Conservation (phyloP, 2,113 vertebrate species). For the Eubucco bourcierii region DNA sequence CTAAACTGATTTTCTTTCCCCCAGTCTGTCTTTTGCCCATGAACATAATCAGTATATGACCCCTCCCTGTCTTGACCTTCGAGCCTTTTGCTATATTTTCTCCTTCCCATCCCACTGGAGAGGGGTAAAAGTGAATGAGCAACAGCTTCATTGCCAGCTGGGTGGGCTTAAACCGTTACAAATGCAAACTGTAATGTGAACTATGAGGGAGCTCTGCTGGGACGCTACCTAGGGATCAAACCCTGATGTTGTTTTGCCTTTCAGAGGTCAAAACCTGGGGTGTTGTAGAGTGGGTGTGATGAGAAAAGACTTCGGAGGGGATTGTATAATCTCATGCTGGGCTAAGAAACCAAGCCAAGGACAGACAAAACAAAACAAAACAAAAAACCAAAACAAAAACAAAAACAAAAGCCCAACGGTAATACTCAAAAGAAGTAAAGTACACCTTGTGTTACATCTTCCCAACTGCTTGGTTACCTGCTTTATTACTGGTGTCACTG, state of each 20-base stretch:
- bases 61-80: not conserved
- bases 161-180: not conserved
- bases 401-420: too few species aligned
- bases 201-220: not conserved
- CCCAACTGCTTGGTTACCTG: not conserved
- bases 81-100: not conserved
- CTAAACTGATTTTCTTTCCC: too few species aligned
- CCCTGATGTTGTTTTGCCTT: not conserved
- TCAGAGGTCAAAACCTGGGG: not conserved
- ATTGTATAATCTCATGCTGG: not conserved
- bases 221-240: not conserved
- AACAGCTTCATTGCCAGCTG: not conserved
- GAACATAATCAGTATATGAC: not conserved
- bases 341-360: not conserved
- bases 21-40: not conserved
- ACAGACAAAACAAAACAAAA: not conserved
- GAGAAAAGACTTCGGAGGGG: not conserved
- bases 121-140: not conserved
- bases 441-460: rapidly evolving
- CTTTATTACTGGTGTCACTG: rapidly evolving
- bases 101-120: not conserved
- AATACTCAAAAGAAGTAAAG: not conserved
- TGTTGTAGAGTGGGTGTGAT: not conserved
- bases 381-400: too few species aligned
- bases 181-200: rapidly evolving